Conservation (phyloP, 2,113 vertebrate genomes). For the Odocoileus virginianus region DNA sequence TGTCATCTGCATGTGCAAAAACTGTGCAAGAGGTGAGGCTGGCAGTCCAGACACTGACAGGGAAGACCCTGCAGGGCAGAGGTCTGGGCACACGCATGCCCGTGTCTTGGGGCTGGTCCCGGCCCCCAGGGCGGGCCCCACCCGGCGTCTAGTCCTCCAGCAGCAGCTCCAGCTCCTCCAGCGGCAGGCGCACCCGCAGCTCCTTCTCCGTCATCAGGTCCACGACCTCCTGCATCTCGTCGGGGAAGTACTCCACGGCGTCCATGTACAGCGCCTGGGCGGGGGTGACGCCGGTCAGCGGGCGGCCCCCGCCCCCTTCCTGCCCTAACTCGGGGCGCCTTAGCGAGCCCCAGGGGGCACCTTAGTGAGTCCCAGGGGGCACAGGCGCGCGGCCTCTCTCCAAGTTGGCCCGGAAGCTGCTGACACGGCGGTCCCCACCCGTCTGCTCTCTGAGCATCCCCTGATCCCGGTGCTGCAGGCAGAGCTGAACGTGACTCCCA, state of each 20-base stretch:
- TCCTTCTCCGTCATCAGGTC: constrained; percentile 95
- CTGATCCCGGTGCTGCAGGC: not conserved
- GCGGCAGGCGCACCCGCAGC: constrained; percentile 87
- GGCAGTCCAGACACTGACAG: not conserved
- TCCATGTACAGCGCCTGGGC: constrained; percentile 90
- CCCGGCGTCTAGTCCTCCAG: constrained; percentile 85
- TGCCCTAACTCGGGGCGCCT: not conserved
- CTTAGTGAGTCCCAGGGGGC: not conserved
- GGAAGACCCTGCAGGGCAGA: not conserved
- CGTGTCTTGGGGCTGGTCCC: fast-evolving
- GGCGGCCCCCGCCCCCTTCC: fast-evolving
- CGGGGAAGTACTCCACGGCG: constrained; percentile 87
- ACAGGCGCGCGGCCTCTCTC: fast-evolving
- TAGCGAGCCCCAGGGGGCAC: fast-evolving
- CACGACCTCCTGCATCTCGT: constrained; percentile 87
- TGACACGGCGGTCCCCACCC: not conserved
- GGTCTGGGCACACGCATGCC: fast-evolving
- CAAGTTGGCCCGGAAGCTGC: not conserved
- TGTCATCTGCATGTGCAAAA: not conserved
- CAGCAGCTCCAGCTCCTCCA: constrained; percentile 93
- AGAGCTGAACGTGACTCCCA: fast-evolving
- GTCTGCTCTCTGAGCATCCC: not conserved
- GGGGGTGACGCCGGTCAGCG: fast-evolving
- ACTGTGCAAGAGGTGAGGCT: not conserved
- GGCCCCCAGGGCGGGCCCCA: not conserved